phyloP scores from a whole-genome alignment of 2,113 vertebrate species.

The Datnioides undecimradiatus region DNA sequence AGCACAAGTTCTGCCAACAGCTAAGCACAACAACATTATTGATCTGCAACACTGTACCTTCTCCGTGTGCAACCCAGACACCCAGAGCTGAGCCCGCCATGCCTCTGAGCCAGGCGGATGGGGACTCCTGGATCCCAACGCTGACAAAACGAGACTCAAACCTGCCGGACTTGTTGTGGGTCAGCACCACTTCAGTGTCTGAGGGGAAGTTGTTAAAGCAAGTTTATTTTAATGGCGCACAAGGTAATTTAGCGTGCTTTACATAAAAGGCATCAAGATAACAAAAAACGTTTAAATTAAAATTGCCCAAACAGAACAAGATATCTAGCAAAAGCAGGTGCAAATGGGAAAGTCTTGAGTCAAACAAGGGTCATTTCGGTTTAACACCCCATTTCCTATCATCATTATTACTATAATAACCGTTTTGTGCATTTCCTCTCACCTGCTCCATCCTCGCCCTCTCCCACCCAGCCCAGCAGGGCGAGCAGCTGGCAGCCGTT shows the following conservation, averaged over 20 bases:
- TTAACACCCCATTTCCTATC: too few species aligned
- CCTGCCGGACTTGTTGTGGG: slow-evolving; percentile 89
- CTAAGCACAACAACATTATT: not conserved
- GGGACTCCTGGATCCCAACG: slow-evolving; percentile 85
- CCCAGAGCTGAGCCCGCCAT: slow-evolving; percentile 91
- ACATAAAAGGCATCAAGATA: too few species aligned
- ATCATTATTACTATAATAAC: too few species aligned
- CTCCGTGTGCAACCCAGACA: slow-evolving; percentile 93
- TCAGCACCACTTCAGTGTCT: slow-evolving; percentile 84
- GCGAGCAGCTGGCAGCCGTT: slow-evolving; percentile 94
- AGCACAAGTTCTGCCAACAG: not conserved
- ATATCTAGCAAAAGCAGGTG: too few species aligned
- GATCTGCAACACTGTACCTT: slow-evolving; percentile 82
- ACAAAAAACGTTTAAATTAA: too few species aligned
- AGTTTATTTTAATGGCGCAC: too few species aligned
- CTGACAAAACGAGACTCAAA: slow-evolving; percentile 92
- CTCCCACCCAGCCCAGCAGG: slow-evolving; percentile 91
- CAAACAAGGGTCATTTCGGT: too few species aligned
- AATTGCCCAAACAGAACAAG: too few species aligned
- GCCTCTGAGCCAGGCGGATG: slow-evolving; percentile 89
- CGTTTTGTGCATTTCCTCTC: not conserved
- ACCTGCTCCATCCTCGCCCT: slow-evolving; percentile 59
- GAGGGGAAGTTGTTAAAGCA: not conserved
- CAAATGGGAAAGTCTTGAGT: too few species aligned
- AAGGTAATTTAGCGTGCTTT: too few species aligned